Base-by-base conservation (phyloP, 2,797 vertebrate genomes). In the Acanthurus leucopareius region DNA sequence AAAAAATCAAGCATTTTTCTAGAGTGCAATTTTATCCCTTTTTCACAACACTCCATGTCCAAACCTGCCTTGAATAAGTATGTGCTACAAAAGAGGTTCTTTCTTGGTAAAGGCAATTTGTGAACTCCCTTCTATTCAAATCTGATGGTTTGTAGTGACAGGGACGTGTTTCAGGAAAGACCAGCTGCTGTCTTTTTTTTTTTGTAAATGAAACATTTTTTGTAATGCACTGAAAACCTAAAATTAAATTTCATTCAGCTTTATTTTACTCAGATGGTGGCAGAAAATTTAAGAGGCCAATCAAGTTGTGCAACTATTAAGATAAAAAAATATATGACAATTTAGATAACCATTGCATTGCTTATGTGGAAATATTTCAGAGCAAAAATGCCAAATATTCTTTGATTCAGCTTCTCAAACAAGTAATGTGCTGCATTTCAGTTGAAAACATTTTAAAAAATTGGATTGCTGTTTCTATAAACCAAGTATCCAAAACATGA, bases 381-480 rank as follows among this genome's bases (percentile, higher is more conserved):
- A n/a, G 38, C 0, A 1, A 54, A 57, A 38, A 35, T 4, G 22
- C 5, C 15, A 63, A 44, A 28, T 17, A 20, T 7, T 17, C 20
- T 51, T 57, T 20, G 20, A 28, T 17, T 48, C 35, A 11, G 49
- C 22, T 52, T 38, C 42, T 65, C n/a, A 6, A 54, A 52, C 65
- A 35, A 74, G 13, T 0, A 14, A 9, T 17, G 11, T 32, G 53
- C 48, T 59, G 14, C 51, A 45, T 60, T 75, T 44, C 2, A 3
- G 10, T 47, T 51, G 3, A 11, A 69, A 54, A 35, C 35, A 2
- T 45, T 45, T 49, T 14, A 20, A 28, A 40, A 51, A 63, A 61
- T 70, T 49, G 28, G 20, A 49, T 35, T 45, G 44, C 52, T 28
- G 4, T n/a, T 48, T 28, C 28, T 62, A 70, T 35, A 73, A 84